These are phyloP conservation scores for Diglossa cyanea DNA, from an alignment of 2,797 vertebrate genomes.

Conservation along the genomic window DNA sequence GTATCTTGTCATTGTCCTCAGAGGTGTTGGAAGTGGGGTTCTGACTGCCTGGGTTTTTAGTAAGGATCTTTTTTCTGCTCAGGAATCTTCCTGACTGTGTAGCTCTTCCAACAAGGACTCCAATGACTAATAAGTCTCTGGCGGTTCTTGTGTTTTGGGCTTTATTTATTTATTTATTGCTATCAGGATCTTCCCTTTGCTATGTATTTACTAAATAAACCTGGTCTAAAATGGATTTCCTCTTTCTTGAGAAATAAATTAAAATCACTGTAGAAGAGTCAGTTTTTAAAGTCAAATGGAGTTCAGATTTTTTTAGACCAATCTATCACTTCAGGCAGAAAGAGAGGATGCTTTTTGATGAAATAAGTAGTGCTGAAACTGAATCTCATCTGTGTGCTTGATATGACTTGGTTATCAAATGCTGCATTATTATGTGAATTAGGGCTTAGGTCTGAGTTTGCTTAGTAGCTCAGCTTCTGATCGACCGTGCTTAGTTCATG, in stretches of 20 bases:
- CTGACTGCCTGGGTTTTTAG: neutral
- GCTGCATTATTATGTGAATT: neutral
- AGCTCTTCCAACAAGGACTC: neutral
- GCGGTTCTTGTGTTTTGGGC: neutral
- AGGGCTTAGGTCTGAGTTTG: neutral
- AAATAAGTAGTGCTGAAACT: neutral
- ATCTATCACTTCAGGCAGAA: neutral
- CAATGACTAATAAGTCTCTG: neutral
- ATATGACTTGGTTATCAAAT: neutral
- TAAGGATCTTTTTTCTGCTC: neutral
- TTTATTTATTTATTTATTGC: neutral
- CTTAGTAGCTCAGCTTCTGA: neutral
- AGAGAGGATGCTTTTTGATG: neutral
- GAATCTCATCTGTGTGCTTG: neutral
- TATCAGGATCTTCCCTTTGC: neutral
- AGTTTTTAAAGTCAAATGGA: neutral
- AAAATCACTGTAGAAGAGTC: neutral
- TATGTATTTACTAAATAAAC: neutral
- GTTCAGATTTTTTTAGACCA: neutral
- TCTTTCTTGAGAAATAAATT: neutral
- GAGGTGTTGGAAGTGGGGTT: neutral
- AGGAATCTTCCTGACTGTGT: neutral
- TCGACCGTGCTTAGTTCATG: rapidly evolving
- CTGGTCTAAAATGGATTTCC: neutral
- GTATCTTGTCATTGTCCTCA: neutral